Evolutionary conservation across 2,797 vertebrate genomes (phyloP).

Genomic region (Parauchenoglanis ngamensis): DNA sequence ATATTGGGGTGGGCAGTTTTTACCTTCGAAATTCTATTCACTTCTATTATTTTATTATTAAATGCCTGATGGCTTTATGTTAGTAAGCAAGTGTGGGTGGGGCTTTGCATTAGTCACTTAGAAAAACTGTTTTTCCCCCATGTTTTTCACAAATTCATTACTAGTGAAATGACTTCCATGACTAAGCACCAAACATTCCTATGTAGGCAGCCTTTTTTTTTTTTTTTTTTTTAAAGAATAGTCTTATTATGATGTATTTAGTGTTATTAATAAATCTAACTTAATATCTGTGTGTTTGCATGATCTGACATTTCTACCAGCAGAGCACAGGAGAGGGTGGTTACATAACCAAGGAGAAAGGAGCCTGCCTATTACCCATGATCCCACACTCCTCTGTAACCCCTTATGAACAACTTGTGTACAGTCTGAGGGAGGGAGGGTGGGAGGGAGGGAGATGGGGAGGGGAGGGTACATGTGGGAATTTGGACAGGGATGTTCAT

Average conservation of each 20-base stretch:
- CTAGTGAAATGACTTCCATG: background rate
- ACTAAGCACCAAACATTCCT: background rate
- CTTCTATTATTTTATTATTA: too few relatives aligned
- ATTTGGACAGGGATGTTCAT: constrained; percentile 51
- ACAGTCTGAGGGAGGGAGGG: constrained; percentile 56
- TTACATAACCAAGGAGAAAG: constrained; percentile 63
- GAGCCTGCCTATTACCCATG: constrained; percentile 69
- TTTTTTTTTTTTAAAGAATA: background rate
- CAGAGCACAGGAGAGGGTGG: constrained; percentile 58
- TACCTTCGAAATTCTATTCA: background rate
- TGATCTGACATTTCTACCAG: constrained; percentile 16
- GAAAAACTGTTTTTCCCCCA: background rate
- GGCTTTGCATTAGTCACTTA: background rate
- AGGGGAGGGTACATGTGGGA: constrained; percentile 59
- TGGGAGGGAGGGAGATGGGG: constrained; percentile 54
- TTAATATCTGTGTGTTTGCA: background rate
- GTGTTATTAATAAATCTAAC: background rate
- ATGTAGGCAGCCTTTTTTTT: background rate
- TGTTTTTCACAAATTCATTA: background rate
- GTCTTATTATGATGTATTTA: background rate
- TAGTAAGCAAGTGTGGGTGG: background rate
- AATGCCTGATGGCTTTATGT: background rate
- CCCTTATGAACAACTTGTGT: constrained; percentile 57
- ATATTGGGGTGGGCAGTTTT: background rate
- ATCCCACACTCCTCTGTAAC: constrained; percentile 70